Percentiles rank a stretch among this genome's conserved stretches.
Evolutionary conservation across 2,797 vertebrate genomes (phyloP).

Genomic region (Rhodeus uyekii): DNA sequence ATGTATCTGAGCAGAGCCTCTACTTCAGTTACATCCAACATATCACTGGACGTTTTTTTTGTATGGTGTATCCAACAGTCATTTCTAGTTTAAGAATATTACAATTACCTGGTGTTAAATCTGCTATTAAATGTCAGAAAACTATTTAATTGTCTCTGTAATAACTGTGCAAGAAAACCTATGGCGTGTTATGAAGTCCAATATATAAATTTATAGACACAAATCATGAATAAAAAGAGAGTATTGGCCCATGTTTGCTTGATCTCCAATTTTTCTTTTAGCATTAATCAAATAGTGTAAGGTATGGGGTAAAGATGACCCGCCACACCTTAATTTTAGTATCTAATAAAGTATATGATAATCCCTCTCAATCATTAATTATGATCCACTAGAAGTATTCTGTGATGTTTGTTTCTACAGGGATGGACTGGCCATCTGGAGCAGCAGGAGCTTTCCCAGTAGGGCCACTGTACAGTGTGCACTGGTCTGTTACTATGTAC

Average conservation of each 20-base stretch:
- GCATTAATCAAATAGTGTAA: background rate
- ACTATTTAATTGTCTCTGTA: conserved; percentile 27
- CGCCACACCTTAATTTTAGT: background rate
- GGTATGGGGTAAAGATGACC: background rate
- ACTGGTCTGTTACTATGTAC: too few species aligned
- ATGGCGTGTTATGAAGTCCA: conserved; percentile 30
- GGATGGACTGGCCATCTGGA: too few species aligned
- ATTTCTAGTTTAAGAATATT: conserved; percentile 22
- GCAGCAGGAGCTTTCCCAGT: too few species aligned
- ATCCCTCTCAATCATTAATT: background rate
- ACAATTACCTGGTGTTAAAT: conserved; percentile 50
- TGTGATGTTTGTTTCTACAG: background rate
- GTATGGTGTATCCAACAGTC: background rate
- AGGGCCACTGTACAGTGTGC: too few species aligned
- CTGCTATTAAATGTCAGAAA: conserved; percentile 43
- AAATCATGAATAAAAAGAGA: conserved; percentile 7
- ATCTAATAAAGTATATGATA: background rate
- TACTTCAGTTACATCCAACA: background rate
- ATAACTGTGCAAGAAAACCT: conserved; percentile 14
- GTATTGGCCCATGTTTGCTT: background rate
- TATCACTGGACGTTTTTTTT: background rate
- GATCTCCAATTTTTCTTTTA: background rate
- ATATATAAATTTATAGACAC: background rate
- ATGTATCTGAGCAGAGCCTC: background rate
- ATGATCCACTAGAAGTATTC: background rate